Conservation (phyloP, 2,888 invertebrate genomes). For the Mythimna ferrago region DNA sequence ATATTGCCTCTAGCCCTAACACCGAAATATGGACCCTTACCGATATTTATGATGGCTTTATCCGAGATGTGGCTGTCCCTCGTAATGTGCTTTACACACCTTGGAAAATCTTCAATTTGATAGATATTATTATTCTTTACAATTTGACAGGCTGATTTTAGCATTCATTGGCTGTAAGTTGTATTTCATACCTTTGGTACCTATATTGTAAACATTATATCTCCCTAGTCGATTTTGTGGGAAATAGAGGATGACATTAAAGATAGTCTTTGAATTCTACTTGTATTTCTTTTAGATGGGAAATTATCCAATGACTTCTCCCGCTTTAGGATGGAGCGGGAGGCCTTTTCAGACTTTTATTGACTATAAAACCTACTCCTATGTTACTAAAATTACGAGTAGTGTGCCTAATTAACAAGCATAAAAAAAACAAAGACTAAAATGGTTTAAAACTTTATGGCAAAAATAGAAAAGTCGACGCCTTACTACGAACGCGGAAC, state of each 20-base stretch:
- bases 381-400: too few species aligned
- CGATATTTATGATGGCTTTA: slow-evolving; percentile 87
- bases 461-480: too few species aligned
- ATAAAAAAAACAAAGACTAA: too few species aligned
- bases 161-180: slow-evolving; percentile 21
- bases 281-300: too few species aligned
- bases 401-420: too few species aligned
- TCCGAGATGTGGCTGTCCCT: slow-evolving; percentile 74
- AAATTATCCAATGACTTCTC: too few species aligned
- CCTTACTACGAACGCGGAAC: too few species aligned
- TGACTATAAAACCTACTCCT: too few species aligned
- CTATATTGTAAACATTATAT: neutral
- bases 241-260: neutral
- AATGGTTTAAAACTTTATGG: too few species aligned
- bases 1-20: slow-evolving; percentile 80
- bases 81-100: slow-evolving; percentile 81
- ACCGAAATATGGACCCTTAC: slow-evolving; percentile 87
- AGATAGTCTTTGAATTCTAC: too few species aligned
- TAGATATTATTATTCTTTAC: slow-evolving; percentile 69
- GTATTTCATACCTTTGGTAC: neutral
- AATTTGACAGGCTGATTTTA: slow-evolving; percentile 47
- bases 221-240: neutral
- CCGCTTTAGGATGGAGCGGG: too few species aligned
- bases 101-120: slow-evolving; percentile 72
- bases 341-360: too few species aligned